Conservation (phyloP, 2,888 invertebrate species). For the Lasioglossum malachurum region DNA sequence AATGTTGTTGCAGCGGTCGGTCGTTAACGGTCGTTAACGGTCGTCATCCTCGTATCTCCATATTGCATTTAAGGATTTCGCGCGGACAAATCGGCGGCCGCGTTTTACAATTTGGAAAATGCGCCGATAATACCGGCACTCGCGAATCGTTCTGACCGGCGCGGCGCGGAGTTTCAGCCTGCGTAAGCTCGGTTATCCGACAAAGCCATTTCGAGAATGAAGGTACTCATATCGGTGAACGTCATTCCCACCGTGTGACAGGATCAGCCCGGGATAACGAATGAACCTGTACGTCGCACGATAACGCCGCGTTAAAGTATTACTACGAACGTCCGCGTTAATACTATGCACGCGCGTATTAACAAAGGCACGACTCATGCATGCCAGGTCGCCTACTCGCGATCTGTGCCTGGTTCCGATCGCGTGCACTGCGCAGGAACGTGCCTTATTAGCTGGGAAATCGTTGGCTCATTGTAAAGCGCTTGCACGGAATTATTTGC, state of each 20-base stretch:
- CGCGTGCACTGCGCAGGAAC: background rate
- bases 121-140: conserved; percentile 52
- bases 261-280: conserved; percentile 68
- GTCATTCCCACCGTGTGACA: conserved; percentile 67
- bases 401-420: conserved; percentile 5
- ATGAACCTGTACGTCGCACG: conserved; percentile 67
- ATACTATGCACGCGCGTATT: conserved; percentile 48
- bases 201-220: conserved; percentile 60
- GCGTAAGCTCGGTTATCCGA: conserved; percentile 58
- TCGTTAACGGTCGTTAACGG: conserved; percentile 36
- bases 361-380: conserved; percentile 46
- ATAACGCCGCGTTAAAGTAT: conserved; percentile 72
- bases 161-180: conserved; percentile 35
- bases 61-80: conserved; percentile 56
- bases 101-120: conserved; percentile 60
- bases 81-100: conserved; percentile 33
- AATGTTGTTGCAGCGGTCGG: background rate
- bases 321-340: conserved; percentile 55
- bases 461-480: conserved; percentile 12
- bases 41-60: conserved; percentile 48
- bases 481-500: conserved; percentile 23
- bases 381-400: conserved; percentile 16
- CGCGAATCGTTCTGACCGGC: conserved; percentile 44
- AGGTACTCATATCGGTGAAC: conserved; percentile 66
- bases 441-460: conserved; percentile 26